Evolutionary conservation across 2,888 invertebrate genomes (phyloP).

Genomic region (Eumacrocentrus americanus): DNA sequence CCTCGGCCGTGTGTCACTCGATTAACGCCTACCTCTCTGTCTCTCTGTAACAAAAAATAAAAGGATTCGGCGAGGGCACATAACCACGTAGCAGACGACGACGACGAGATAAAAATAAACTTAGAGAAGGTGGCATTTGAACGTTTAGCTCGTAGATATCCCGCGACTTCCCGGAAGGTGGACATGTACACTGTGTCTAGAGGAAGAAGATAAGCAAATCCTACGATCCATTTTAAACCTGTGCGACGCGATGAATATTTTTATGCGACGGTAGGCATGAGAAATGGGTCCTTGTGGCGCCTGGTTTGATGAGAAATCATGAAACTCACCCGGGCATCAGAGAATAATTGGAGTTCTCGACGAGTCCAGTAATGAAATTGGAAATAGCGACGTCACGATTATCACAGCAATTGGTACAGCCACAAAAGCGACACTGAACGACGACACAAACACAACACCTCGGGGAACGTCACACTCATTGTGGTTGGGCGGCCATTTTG

Average conservation of each 20-base stretch:
- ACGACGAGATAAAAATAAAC: conserved; percentile 23
- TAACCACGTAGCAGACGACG: too few species aligned
- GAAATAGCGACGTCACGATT: conserved; percentile 10
- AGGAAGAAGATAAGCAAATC: too few species aligned
- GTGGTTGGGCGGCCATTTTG: conserved; percentile 53
- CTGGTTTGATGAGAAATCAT: neutral
- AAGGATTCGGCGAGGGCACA: conserved; percentile 5
- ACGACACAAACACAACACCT: conserved; percentile 48
- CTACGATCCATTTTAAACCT: too few species aligned
- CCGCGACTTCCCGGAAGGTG: conserved; percentile 2
- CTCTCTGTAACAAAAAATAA: conserved; percentile 4
- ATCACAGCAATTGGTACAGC: conserved; percentile 34
- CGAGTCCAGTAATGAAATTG: neutral
- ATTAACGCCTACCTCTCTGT: conserved; percentile 42
- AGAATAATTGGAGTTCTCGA: neutral
- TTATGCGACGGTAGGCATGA: neutral
- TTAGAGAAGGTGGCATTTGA: neutral
- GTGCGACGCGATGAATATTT: too few species aligned
- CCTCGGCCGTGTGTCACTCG: conserved; percentile 38
- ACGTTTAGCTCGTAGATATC: neutral
- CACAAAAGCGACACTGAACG: conserved; percentile 38
- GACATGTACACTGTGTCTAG: too few species aligned
- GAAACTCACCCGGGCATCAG: conserved; percentile 25
- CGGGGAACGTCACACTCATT: conserved; percentile 53
- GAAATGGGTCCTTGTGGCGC: neutral